Conservation (phyloP, 2,113 vertebrate genomes). For the Mustelus asterias region DNA sequence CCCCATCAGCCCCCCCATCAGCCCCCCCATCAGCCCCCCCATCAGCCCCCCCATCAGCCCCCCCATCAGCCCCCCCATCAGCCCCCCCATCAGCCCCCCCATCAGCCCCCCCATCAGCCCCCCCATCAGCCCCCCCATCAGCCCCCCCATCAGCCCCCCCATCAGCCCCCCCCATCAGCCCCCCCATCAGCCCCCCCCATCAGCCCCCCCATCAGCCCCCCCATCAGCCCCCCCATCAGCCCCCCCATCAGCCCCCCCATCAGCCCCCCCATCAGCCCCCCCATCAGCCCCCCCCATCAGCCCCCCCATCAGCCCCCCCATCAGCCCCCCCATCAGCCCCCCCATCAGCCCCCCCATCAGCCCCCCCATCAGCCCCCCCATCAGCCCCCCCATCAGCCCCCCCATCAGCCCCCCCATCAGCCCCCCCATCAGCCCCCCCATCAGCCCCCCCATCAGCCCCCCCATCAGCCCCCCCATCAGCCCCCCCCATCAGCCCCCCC, state of each 20-base stretch:
- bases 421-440: too few relatives aligned
- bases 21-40: too few relatives aligned
- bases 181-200: neutral
- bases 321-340: neutral
- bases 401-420: neutral
- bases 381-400: too few relatives aligned
- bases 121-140: neutral
- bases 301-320: neutral
- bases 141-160: too few relatives aligned
- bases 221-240: neutral
- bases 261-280: neutral
- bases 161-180: neutral
- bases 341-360: too few relatives aligned
- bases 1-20: neutral
- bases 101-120: neutral
- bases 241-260: neutral
- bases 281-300: too few relatives aligned
- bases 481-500: too few relatives aligned
- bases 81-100: too few relatives aligned
- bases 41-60: neutral
- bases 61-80: too few relatives aligned
- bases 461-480: too few relatives aligned
- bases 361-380: too few relatives aligned
- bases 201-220: rapidly evolving
- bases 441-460: too few relatives aligned